phyloP scores from a whole-genome alignment of 2,113 vertebrate genomes.

The Leptobrachium ailaonicum region DNA sequence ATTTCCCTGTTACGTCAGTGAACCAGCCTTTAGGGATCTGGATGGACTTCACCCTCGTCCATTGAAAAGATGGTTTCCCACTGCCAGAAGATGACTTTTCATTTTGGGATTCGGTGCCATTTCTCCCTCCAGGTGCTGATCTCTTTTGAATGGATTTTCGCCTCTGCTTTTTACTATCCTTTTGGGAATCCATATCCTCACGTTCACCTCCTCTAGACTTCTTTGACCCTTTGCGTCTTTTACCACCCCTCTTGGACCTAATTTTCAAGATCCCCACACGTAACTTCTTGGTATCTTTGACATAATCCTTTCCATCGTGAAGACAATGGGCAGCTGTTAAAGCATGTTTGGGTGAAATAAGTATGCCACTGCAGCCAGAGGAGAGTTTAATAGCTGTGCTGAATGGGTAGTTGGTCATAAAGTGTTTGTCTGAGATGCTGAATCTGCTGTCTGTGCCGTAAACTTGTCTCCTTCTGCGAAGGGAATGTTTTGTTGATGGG shows the following conservation, averaged over 20 bases:
- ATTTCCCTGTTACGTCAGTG: constrained; percentile 68
- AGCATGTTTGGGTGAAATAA: constrained; percentile 88
- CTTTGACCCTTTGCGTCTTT: constrained; percentile 56
- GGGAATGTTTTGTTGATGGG: not conserved
- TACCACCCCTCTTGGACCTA: constrained; percentile 70
- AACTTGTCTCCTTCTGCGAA: constrained; percentile 80
- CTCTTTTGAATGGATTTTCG: constrained; percentile 68
- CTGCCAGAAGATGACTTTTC: constrained; percentile 56
- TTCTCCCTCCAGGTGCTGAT: constrained; percentile 58
- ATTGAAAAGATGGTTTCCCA: constrained; percentile 81
- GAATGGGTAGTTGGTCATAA: constrained; percentile 88
- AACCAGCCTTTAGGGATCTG: constrained; percentile 94
- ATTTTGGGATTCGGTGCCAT: constrained; percentile 57
- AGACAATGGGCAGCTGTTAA: constrained; percentile 94
- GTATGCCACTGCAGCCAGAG: constrained; percentile 89
- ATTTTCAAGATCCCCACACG: constrained; percentile 86
- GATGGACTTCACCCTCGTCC: constrained; percentile 89
- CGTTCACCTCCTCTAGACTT: constrained; percentile 59
- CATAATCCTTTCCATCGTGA: constrained; percentile 86
- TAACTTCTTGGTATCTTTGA: constrained; percentile 82
- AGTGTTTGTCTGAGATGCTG: constrained; percentile 87
- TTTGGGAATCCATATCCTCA: constrained; percentile 57
- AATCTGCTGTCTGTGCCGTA: constrained; percentile 92
- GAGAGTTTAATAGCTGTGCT: constrained; percentile 91
- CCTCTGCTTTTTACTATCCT: constrained; percentile 62